Evolutionary conservation across 2,888 invertebrate species (phyloP).

Genomic region (Stenolophus ochropezus): DNA sequence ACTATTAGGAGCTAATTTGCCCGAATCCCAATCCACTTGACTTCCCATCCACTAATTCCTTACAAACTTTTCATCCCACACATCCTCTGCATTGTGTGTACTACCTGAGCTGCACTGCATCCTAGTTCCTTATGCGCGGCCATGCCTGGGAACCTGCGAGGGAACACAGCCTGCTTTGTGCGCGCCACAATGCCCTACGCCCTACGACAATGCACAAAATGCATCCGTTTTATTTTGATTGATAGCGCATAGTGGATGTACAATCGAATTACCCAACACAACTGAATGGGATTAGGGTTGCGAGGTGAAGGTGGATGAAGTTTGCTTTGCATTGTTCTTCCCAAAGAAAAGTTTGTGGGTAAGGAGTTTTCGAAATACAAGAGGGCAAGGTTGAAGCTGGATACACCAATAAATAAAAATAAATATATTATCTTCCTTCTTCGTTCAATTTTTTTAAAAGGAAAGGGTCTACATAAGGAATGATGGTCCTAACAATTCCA

Average conservation of each 20-base stretch:
- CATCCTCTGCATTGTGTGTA: conserved; percentile 1
- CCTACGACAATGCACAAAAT: conserved; percentile 42
- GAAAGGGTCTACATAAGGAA: too few species aligned
- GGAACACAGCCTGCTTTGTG: conserved; percentile 35
- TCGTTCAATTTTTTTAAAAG: too few species aligned
- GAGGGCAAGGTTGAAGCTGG: too few species aligned
- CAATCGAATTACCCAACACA: conserved; percentile 50
- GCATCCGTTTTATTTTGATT: conserved; percentile 59
- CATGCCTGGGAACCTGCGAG: conserved; percentile 24
- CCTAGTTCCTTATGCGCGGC: conserved; percentile 51
- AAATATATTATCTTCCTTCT: too few species aligned
- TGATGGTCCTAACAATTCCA: too few species aligned
- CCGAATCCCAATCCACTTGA: not conserved
- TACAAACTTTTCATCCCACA: not conserved
- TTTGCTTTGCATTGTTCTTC: not conserved
- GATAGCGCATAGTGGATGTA: conserved; percentile 31
- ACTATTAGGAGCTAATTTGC: too few species aligned
- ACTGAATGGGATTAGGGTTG: conserved; percentile 21
- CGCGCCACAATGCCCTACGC: conserved; percentile 16
- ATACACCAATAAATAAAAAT: too few species aligned
- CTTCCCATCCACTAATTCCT: not conserved
- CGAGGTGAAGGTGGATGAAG: not conserved
- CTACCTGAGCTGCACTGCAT: not conserved
- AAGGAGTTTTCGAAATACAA: too few species aligned
- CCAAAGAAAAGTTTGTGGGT: not conserved